Base-by-base conservation (phyloP, 2,888 invertebrate genomes). In the Parelbella ahira region DNA sequence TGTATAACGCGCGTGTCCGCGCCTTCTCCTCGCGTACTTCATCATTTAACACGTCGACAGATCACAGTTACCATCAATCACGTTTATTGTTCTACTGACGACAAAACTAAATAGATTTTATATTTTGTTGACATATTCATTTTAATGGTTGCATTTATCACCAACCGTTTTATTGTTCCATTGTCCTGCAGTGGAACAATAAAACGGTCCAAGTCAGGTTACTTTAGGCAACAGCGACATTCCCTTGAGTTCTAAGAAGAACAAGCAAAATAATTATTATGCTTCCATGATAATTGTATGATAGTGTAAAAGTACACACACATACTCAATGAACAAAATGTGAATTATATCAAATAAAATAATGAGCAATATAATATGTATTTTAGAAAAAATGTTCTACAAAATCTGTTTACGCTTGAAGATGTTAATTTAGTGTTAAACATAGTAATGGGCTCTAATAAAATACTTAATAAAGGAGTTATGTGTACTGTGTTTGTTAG, bases 41-140 rank as follows among this genome's bases (percentile, higher is more conserved):
- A 45, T 48, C 48, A 50, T 47, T 48, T 44, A 48, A 28, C 45
- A 38, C 44, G 44, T 49, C 48, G 50, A 50, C 48, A 47, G 47
- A 11, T 27, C 24, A 38, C 27, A 39, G 20, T 39, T 39, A 39
- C 25, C 43, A 47, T 50, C 47, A 47, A 49, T 52, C 47, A 47
- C 12, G 23, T 48, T 50, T 47, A 48, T 46, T 45, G 44, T 39
- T 25, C 7, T 8, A 7, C 24, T 24, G 24, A 15, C 30, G 24
- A 7, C 7, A 23, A 10, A 39, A 24, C 11, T 6, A 13, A 39
- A 12, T 18, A 32, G 10, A 24, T 9, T 21, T 10, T n/a, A n/a
- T n/a, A n/a, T n/a, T 18, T 30, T 24, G 18, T 24, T 11, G 23
- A 32, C 23, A 24, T n/a, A 34, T 13, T 18, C 10, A 10, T 19